phyloP scores from a whole-genome alignment of 92 coral and sea anemone species.

The Bergia puertoricense region DNA sequence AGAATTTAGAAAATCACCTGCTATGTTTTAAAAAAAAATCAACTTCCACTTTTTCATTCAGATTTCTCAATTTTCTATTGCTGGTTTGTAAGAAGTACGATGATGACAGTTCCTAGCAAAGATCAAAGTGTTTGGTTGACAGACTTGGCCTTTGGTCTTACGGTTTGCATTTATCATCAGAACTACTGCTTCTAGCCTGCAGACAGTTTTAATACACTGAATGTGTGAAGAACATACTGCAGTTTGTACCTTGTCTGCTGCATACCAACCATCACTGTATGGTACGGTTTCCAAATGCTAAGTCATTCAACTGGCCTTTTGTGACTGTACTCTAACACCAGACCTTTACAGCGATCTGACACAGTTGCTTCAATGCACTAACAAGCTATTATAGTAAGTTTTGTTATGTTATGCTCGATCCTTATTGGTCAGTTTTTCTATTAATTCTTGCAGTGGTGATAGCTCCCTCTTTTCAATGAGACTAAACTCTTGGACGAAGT shows the following conservation, averaged over 20 bases:
- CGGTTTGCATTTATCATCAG: neutral
- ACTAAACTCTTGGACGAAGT: slow-evolving; percentile 97
- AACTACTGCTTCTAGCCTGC: neutral
- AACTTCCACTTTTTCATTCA: neutral
- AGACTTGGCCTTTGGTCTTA: too few relatives aligned
- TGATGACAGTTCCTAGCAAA: neutral
- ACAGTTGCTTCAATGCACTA: neutral
- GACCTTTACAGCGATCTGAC: neutral
- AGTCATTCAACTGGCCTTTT: neutral
- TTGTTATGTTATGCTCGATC: slow-evolving; percentile 66
- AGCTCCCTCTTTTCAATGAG: slow-evolving; percentile 96
- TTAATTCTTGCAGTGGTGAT: slow-evolving; percentile 94
- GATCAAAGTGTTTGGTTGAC: neutral
- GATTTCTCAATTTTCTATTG: neutral
- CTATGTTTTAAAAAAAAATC: too few relatives aligned
- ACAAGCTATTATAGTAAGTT: neutral
- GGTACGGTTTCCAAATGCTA: neutral
- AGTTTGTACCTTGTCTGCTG: neutral
- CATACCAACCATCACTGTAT: neutral
- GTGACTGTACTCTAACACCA: neutral
- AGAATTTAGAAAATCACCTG: too few relatives aligned
- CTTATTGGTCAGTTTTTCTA: slow-evolving; percentile 94
- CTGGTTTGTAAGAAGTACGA: neutral
- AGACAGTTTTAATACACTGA: neutral
- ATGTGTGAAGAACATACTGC: neutral